Evolutionary conservation across 2,888 invertebrate species (phyloP).

Genomic region (Belgica antarctica): DNA sequence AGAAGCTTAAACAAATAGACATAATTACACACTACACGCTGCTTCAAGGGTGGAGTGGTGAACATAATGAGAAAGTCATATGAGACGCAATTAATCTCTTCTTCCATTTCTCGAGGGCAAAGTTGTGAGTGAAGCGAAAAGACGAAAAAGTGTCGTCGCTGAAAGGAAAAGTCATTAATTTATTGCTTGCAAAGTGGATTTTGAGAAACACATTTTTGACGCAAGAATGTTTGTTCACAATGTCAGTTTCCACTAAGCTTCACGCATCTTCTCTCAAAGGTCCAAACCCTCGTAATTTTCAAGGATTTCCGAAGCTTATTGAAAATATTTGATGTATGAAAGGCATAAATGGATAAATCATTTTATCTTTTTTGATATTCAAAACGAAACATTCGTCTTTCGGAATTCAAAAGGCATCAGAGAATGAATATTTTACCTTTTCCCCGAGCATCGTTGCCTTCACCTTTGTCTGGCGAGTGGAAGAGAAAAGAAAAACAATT

Average conservation of each 20-base stretch:
- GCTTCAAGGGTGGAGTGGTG: conserved; percentile 24
- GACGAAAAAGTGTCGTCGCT: conserved; percentile 27
- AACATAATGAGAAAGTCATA: conserved; percentile 34
- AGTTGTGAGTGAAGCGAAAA: background rate
- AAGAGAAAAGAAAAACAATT: conserved; percentile 24
- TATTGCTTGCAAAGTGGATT: conserved; percentile 17
- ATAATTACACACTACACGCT: conserved; percentile 37
- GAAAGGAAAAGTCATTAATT: conserved; percentile 32
- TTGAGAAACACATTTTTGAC: no score
- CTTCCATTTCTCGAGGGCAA: background rate
- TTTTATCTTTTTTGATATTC: conserved; percentile 18
- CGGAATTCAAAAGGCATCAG: background rate
- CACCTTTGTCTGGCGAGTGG: background rate
- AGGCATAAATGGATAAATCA: conserved; percentile 8
- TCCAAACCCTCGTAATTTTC: no score
- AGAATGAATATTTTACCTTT: conserved; percentile 15
- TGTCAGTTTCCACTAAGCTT: background rate
- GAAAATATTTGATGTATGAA: conserved; percentile 14
- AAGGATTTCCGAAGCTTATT: background rate
- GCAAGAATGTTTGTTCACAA: background rate
- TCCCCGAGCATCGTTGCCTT: background rate
- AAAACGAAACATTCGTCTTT: conserved; percentile 21
- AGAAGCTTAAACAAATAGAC: conserved; percentile 40
- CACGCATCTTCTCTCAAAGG: background rate
- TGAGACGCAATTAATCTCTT: conserved; percentile 43